Percentiles rank a stretch among this genome's conserved stretches.
These are phyloP conservation scores for Rhagonycha fulva DNA, from an alignment of 2,888 invertebrate species.

Conservation along the genomic window DNA sequence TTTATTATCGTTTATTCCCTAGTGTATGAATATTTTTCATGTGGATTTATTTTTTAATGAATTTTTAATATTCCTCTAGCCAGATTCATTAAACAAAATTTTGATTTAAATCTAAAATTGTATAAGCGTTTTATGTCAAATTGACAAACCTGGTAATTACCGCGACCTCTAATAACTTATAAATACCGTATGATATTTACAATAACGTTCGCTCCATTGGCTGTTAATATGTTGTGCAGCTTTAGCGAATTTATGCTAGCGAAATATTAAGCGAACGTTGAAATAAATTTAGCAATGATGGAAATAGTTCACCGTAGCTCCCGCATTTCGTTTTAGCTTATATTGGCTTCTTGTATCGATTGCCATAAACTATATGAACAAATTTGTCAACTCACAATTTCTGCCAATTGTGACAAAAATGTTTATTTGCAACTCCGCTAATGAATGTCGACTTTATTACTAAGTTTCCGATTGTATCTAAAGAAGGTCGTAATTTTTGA, in stretches of 20 bases:
- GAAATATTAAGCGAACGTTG: constrained; percentile 23
- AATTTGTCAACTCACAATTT: constrained; percentile 5
- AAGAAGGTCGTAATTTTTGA: background rate
- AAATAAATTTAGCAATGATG: constrained; percentile 29
- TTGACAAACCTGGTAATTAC: background rate
- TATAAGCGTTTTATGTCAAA: background rate
- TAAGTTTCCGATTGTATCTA: background rate
- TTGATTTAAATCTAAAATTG: background rate
- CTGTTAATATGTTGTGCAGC: constrained; percentile 22
- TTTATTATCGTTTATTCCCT: background rate
- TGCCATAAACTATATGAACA: constrained; percentile 15
- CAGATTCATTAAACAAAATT: background rate
- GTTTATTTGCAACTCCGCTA: background rate
- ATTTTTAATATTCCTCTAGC: background rate
- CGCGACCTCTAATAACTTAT: background rate
- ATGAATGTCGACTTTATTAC: background rate
- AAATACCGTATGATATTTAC: background rate
- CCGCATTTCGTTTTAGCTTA: constrained; percentile 22
- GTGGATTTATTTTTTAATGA: background rate
- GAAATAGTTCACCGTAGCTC: constrained; percentile 25
- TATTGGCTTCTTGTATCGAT: constrained; percentile 20
- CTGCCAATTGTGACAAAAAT: background rate
- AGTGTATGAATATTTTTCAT: background rate
- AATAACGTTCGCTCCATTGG: constrained; percentile 8
- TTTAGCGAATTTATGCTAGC: constrained; percentile 22